Percentiles rank a stretch among this genome's conserved stretches.
phyloP scores from a whole-genome alignment of 2,888 invertebrate genomes.

The Psylliodes chrysocephalus region DNA sequence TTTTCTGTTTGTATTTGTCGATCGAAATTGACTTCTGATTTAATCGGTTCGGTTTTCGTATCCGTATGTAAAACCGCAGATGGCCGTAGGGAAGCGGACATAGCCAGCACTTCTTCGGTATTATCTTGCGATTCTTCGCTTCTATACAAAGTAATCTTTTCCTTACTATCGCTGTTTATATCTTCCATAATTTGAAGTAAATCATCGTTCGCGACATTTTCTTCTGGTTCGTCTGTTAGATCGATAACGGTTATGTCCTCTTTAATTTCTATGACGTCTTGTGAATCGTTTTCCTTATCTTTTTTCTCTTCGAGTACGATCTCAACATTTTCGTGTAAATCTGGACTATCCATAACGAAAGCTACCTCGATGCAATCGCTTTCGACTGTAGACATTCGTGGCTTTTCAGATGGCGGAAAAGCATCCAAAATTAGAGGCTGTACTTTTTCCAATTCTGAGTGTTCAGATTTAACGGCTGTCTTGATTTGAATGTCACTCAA shows the following conservation, averaged over 20 bases:
- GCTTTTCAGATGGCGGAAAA: background rate
- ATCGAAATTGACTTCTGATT: no score
- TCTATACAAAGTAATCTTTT: slow-evolving; percentile 34
- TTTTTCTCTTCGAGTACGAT: background rate
- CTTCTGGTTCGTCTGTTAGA: slow-evolving; percentile 19
- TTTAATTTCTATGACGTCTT: no score
- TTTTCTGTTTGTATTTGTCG: no score
- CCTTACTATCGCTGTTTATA: background rate
- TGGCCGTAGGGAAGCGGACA: slow-evolving; percentile 16
- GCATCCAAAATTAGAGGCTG: background rate
- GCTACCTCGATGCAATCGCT: slow-evolving; percentile 6
- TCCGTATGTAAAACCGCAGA: background rate
- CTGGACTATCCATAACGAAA: background rate
- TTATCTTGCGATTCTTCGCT: slow-evolving; percentile 29
- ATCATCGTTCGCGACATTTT: slow-evolving; percentile 6
- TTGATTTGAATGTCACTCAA: background rate
- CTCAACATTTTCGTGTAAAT: background rate
- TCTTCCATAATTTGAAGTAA: background rate
- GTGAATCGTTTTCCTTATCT: background rate
- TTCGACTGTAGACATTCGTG: background rate
- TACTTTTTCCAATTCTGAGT: background rate
- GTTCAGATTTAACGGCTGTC: background rate
- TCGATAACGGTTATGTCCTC: slow-evolving; percentile 15
- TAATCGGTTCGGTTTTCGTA: background rate
- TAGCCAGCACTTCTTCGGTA: slow-evolving; percentile 25